A percentile compares a stretch with the other conserved stretches of the same genome.
Evolutionary conservation across 2,797 vertebrate species (phyloP).

Genomic region (Acanthurus tractus): DNA sequence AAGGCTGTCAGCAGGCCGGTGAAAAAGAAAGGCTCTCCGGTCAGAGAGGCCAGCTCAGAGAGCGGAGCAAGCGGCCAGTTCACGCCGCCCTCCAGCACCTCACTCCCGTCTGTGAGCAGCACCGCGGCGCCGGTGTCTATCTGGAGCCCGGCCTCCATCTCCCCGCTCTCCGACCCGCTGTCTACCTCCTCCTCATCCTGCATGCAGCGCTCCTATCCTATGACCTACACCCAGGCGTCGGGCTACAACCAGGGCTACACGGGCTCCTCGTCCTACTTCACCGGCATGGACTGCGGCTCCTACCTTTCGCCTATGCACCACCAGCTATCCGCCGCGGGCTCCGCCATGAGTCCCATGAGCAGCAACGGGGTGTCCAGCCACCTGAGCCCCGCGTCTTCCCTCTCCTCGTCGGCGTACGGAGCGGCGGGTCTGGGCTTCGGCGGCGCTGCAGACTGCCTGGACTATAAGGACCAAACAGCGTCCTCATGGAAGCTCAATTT

Average conservation of each 20-base stretch:
- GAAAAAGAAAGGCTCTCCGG: constrained; percentile 94
- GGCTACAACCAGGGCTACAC: constrained; percentile 96
- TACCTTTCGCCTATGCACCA: constrained; percentile 97
- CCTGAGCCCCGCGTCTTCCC: constrained; percentile 92
- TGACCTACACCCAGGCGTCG: constrained; percentile 95
- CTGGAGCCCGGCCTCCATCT: constrained; percentile 98
- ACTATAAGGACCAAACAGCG: constrained; percentile 97
- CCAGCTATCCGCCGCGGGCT: constrained; percentile 92
- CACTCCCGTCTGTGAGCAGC: constrained; percentile 89
- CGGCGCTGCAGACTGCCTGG: constrained; percentile 94
- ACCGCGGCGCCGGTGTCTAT: constrained; percentile 93
- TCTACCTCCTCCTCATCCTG: constrained; percentile 94
- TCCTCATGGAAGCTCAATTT: constrained; percentile 97
- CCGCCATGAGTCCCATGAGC: constrained; percentile 94
- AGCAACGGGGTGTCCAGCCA: constrained; percentile 92
- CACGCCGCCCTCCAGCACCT: constrained; percentile 91
- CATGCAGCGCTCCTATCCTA: constrained; percentile 97
- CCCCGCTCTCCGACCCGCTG: constrained; percentile 93
- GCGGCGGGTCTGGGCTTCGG: constrained; percentile 93
- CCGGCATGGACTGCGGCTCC: constrained; percentile 98
- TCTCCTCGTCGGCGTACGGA: constrained; percentile 93
- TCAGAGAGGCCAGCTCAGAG: constrained; percentile 92
- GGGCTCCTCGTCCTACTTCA: constrained; percentile 94
- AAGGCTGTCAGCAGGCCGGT: constrained; percentile 89
- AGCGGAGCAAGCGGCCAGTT: constrained; percentile 93